These are phyloP conservation scores for Fulmarus glacialis DNA, from an alignment of 2,113 vertebrate species.

Conservation along the genomic window DNA sequence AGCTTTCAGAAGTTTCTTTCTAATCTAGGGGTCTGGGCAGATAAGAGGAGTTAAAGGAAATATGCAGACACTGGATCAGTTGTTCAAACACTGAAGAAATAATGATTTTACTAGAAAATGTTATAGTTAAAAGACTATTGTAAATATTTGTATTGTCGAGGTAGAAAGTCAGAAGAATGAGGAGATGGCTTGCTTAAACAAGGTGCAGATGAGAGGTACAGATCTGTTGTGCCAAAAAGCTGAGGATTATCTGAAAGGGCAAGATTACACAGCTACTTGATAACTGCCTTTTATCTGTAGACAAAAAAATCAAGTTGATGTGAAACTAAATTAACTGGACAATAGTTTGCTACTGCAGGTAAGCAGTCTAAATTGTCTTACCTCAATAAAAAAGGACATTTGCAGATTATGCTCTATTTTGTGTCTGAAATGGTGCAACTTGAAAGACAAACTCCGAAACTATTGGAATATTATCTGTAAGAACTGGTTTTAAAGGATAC, in stretches of 20 bases:
- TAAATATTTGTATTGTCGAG: background rate
- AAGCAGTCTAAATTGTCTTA: background rate
- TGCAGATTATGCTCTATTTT: background rate
- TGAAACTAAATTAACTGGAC: background rate
- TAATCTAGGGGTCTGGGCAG: background rate
- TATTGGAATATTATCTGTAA: background rate
- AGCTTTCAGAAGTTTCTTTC: background rate
- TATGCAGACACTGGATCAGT: background rate
- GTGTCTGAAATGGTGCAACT: background rate
- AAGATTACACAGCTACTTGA: background rate
- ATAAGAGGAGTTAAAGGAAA: background rate
- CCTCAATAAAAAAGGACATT: background rate
- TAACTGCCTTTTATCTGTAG: background rate
- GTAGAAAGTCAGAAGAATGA: background rate
- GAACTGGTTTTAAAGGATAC: background rate
- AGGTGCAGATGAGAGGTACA: background rate
- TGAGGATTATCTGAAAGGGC: background rate
- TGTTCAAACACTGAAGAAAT: background rate
- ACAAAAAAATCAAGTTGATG: background rate
- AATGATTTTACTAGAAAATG: background rate
- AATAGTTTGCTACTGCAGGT: background rate
- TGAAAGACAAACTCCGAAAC: background rate
- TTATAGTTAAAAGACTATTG: background rate
- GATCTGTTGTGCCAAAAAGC: background rate
- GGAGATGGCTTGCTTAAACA: background rate